phyloP scores from a whole-genome alignment of 2,113 vertebrate species.

The Calyptomena viridis region DNA sequence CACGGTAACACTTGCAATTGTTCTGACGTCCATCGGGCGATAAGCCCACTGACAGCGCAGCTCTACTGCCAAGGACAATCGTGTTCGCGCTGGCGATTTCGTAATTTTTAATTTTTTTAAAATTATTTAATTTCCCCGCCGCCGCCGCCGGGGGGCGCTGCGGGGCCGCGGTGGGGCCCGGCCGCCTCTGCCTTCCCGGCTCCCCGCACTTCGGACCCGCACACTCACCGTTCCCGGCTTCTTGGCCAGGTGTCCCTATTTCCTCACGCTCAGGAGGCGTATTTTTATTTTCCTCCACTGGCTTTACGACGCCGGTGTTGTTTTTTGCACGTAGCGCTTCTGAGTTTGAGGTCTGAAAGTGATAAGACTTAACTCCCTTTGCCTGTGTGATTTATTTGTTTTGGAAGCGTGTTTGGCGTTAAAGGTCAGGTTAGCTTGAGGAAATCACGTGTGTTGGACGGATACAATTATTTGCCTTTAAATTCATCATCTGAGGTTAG shows the following conservation, averaged over 20 bases:
- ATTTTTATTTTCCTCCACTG: rapidly evolving
- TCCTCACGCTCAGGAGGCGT: background rate
- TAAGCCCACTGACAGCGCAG: background rate
- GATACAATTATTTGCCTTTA: background rate
- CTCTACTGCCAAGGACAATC: background rate
- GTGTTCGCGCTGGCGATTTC: background rate
- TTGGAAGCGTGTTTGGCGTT: background rate
- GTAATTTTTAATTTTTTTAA: no score
- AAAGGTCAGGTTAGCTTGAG: background rate
- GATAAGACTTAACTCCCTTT: background rate
- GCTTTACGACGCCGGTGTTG: no score
- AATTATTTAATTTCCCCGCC: background rate
- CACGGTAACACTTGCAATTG: rapidly evolving
- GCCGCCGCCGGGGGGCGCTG: conserved; percentile 66
- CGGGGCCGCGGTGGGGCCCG: background rate
- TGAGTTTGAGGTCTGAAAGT: background rate
- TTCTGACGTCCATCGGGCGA: background rate
- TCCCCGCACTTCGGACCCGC: background rate
- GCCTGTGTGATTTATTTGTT: rapidly evolving
- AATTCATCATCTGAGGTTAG: background rate
- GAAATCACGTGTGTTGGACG: rapidly evolving
- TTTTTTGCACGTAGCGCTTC: background rate
- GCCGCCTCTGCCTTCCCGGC: background rate
- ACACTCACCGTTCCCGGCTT: rapidly evolving
- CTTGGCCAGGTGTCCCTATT: rapidly evolving